phyloP scores from a whole-genome alignment of 2,113 vertebrate genomes.

The Chrysemys picta region DNA sequence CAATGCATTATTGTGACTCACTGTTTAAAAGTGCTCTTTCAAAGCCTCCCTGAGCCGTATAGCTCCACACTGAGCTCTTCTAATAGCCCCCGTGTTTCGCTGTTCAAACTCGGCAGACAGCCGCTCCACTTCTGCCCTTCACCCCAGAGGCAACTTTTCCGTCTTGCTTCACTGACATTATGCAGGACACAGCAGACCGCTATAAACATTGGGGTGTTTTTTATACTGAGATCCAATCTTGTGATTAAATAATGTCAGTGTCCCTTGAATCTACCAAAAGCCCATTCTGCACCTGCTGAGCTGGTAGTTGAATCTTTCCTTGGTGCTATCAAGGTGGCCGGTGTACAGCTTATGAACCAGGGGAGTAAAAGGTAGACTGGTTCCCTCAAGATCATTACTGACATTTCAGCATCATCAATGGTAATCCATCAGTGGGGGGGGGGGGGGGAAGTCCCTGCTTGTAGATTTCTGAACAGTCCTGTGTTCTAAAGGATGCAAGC shows the following conservation, averaged over 20 bases:
- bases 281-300: not conserved
- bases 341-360: too few species aligned
- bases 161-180: not conserved
- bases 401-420: too few species aligned
- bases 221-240: not conserved
- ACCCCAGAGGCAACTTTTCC: not conserved
- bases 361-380: too few species aligned
- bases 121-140: not conserved
- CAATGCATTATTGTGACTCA: not conserved
- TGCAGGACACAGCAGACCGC: not conserved
- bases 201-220: not conserved
- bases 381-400: too few species aligned
- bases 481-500: too few species aligned
- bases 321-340: too few species aligned
- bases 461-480: too few species aligned
- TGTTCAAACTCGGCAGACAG: not conserved
- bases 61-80: too few species aligned
- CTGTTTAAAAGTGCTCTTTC: not conserved
- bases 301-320: not conserved
- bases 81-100: not conserved
- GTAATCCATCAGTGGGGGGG: too few species aligned
- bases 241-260: not conserved
- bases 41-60: too few species aligned
- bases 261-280: not conserved
- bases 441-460: too few species aligned